These are phyloP conservation scores for Oxyteleia sp. DNA, from an alignment of 2,888 invertebrate species.

Conservation along the genomic window DNA sequence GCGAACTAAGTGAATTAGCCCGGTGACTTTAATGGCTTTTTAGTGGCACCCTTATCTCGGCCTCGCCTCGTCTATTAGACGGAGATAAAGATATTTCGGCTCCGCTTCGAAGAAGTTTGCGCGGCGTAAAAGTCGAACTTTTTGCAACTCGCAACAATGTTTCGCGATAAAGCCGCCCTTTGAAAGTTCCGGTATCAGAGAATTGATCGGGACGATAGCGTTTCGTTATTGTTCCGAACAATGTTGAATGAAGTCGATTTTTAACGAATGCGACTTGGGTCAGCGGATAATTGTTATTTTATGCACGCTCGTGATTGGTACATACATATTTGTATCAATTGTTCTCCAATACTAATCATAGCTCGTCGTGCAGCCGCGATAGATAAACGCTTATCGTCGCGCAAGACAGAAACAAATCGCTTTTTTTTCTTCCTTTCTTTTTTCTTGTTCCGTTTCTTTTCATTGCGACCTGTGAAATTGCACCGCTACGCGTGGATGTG, in stretches of 20 bases:
- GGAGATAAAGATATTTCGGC: constrained; percentile 28
- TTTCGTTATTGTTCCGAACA: constrained; percentile 46
- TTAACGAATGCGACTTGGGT: constrained; percentile 45
- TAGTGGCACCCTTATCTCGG: constrained; percentile 27
- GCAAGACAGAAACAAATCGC: constrained; percentile 44
- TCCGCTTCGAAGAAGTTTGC: constrained; percentile 9
- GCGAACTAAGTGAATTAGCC: constrained; percentile 37
- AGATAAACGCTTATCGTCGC: constrained; percentile 34
- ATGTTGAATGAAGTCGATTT: constrained; percentile 47
- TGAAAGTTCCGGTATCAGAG: constrained; percentile 60
- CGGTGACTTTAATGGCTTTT: constrained; percentile 37
- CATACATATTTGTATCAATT: constrained; percentile 66
- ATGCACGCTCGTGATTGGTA: constrained; percentile 61
- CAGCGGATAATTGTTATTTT: constrained; percentile 61
- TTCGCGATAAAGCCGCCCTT: constrained; percentile 42
- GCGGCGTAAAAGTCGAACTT: no score
- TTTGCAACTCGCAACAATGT: constrained; percentile 32
- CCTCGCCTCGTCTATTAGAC: not conserved
- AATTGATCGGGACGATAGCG: constrained; percentile 56
- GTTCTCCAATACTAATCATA: constrained; percentile 62
- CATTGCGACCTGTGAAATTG: not conserved
- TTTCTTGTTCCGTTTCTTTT: not conserved
- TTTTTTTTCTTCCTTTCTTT: no score
- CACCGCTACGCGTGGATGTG: constrained; percentile 22
- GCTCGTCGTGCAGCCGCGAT: constrained; percentile 38